A percentile compares a stretch with the other conserved stretches of the same genome.
phyloP scores from a whole-genome alignment of 35 echinoderm and acorn worm species.

The Lytechinus pictus region DNA sequence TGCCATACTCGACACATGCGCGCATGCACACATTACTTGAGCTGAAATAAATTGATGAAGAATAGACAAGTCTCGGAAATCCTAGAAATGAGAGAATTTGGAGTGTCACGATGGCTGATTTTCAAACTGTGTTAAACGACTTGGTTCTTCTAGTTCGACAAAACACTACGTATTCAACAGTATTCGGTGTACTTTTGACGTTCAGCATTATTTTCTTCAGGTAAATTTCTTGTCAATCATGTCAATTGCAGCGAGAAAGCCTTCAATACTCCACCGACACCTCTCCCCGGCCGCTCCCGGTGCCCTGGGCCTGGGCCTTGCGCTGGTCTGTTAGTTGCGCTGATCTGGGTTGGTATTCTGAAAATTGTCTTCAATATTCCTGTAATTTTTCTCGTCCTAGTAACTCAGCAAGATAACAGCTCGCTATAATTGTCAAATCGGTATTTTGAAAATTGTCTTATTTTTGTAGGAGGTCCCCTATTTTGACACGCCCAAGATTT shows the following conservation, averaged over 20 bases:
- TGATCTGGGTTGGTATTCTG: too few relatives aligned
- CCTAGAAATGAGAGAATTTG: neutral
- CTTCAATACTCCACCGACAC: neutral
- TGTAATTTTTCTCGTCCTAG: too few relatives aligned
- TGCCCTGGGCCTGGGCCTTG: neutral
- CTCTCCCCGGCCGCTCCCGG: neutral
- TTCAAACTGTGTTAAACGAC: neutral
- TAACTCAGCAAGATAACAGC: too few relatives aligned
- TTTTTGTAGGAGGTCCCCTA: too few relatives aligned
- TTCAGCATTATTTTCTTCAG: neutral
- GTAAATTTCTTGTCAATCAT: neutral
- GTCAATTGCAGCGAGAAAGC: neutral
- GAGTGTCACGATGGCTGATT: neutral
- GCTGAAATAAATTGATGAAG: too few relatives aligned
- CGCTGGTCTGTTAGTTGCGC: neutral
- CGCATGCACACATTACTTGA: too few relatives aligned
- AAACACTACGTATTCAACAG: neutral
- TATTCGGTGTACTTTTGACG: neutral
- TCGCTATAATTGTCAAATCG: too few relatives aligned
- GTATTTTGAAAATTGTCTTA: too few relatives aligned
- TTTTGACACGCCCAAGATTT: too few relatives aligned
- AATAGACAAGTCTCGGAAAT: too few relatives aligned
- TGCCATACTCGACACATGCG: too few relatives aligned
- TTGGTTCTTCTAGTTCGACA: constrained; percentile 1
- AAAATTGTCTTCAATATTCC: too few relatives aligned